Evolutionary conservation across 1,140 invertebrate species (phyloP), one percentile per base, ranked within the genome.

Genomic region (Nautilus pompilius): DNA sequence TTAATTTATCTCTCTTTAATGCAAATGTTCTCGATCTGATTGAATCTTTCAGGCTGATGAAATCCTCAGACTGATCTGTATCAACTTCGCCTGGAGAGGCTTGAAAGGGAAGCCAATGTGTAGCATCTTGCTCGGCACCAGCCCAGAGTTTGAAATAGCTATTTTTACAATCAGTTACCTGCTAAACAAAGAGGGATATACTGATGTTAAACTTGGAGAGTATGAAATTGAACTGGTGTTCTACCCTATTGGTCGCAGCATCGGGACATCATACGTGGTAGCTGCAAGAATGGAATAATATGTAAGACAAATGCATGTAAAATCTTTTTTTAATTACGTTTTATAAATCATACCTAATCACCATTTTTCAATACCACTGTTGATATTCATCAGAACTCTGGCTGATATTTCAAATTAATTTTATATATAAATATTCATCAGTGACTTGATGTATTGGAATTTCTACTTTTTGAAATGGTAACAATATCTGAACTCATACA

Each of bases 91-190:
- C 10, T 80, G 73, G 73, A 76, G 70, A 29, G 70, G 65, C 10
- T 62, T 65, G 6, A 72, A 72, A 48, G 75, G 66, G 20, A 83
- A 83, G 62, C 75, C 76, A 29, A 71, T 80, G 62, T 76, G 79
- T 59, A 78, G 76, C 56, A 74, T 72, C 41, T 94, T 96, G 73
- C 86, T 96, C 63, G 94, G 94, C 26, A 95, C 92, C 3, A 94
- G 92, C 63, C 95, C 94, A 0, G 95, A 96, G 84, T 86, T 96
- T 68, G 94, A 97, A 83, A 88, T 98, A 80, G 90, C 93, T 20
- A 82, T 95, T 0, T 96, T 95, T 76, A 93, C 93, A 0, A 86
- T 80, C 3, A 71, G 71, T 33, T 76, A 73, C 33, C 61, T 81
- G 10, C 65, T 75, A 24, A 73, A 67, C 20, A 63, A 70, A 55